Percentiles rank a stretch among this genome's conserved stretches.
Evolutionary conservation across 2,113 vertebrate species (phyloP).

Genomic region (Rhineura floridana): DNA sequence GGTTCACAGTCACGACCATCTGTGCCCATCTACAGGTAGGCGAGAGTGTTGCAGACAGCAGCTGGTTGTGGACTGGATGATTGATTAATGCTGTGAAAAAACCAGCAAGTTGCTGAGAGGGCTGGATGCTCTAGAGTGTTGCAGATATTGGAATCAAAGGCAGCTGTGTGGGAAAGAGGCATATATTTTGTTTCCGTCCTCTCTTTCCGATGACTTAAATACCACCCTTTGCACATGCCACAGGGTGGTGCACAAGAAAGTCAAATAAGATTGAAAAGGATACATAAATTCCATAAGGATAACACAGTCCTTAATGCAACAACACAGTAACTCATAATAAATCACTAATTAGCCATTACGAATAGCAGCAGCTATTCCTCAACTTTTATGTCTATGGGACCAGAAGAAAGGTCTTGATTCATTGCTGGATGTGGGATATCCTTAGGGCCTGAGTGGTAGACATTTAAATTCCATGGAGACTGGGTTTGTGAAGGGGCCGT

Average conservation of each 20-base stretch:
- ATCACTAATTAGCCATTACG: too few relatives aligned
- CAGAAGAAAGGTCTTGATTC: slow-evolving; percentile 7
- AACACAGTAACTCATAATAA: too few relatives aligned
- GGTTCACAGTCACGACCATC: slow-evolving; percentile 60
- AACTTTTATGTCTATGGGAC: neutral
- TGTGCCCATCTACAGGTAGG: slow-evolving; percentile 74
- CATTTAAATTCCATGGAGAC: too few relatives aligned
- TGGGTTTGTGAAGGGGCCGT: too few relatives aligned
- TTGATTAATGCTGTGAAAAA: neutral
- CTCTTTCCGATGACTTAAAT: neutral
- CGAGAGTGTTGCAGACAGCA: neutral
- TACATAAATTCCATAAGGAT: too few relatives aligned
- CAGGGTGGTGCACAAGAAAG: too few relatives aligned
- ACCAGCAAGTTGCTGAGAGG: neutral
- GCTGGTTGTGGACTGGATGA: neutral
- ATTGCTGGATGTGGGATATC: slow-evolving; percentile 23
- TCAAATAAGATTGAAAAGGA: too few relatives aligned
- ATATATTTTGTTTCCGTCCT: neutral
- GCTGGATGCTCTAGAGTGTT: neutral
- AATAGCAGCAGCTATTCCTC: neutral
- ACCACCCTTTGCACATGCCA: neutral
- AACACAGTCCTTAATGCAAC: too few relatives aligned
- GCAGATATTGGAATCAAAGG: slow-evolving; percentile 12
- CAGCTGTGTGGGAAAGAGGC: neutral
- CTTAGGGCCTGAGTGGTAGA: slow-evolving; percentile 10